Conservation (phyloP, 1,140 invertebrate species). For the Apis cerana region DNA sequence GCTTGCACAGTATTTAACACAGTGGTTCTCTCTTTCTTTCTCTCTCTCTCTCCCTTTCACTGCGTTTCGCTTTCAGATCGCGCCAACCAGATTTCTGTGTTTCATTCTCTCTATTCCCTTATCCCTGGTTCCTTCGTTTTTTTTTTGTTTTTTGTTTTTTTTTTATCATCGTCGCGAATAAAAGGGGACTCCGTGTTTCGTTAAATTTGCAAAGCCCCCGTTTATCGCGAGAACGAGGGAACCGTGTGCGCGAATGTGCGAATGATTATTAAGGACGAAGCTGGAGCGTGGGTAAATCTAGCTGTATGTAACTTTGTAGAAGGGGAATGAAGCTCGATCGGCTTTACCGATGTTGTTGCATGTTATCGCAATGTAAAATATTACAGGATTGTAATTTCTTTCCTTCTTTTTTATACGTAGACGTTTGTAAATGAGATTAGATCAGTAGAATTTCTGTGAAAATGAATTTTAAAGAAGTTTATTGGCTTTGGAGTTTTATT, state of each 20-base stretch:
- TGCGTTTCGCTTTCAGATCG: constrained; percentile 19
- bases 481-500: too few species aligned
- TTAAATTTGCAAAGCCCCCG: not conserved
- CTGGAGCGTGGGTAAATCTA: not conserved
- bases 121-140: not conserved
- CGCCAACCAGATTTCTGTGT: not conserved
- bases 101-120: not conserved
- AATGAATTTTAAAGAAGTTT: too few species aligned
- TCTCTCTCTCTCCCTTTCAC: constrained; percentile 16
- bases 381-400: too few species aligned
- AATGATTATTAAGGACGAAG: not conserved
- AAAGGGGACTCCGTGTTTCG: not conserved
- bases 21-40: constrained; percentile 53
- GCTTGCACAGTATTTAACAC: constrained; percentile 56
- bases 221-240: not conserved
- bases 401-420: too few species aligned
- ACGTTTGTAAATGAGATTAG: too few species aligned
- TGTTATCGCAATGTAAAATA: too few species aligned
- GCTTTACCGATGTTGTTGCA: too few species aligned
- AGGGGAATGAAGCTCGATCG: not conserved
- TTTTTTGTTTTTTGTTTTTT: too few species aligned
- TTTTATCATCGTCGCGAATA: not conserved
- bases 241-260: too few species aligned
- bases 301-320: not conserved
- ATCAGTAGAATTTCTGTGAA: too few species aligned